Percentiles rank a stretch among this genome's conserved stretches.
Conservation (phyloP, 2,888 invertebrate genomes). For the Drosophila longiperda region DNA sequence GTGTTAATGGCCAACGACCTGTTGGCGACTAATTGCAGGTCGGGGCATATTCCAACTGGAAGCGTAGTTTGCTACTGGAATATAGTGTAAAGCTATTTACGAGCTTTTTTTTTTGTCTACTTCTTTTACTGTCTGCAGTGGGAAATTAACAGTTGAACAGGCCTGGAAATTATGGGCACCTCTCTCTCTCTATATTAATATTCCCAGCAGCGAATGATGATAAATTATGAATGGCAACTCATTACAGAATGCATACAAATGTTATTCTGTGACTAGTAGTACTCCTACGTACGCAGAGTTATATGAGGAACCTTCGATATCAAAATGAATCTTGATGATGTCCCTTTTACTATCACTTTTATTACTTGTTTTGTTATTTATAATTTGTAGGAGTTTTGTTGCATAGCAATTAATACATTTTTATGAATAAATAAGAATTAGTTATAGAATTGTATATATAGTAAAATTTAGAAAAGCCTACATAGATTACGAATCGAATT, state of each 20-base stretch:
- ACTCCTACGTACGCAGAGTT: not conserved
- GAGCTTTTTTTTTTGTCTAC: constrained; percentile 25
- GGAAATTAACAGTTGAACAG: not conserved
- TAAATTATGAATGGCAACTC: not conserved
- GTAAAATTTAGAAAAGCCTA: not conserved
- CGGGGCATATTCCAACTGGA: constrained; percentile 13
- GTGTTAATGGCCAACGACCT: constrained; percentile 54
- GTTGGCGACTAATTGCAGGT: constrained; percentile 51
- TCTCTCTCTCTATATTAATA: not conserved
- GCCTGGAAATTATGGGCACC: not conserved
- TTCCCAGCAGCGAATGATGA: not conserved
- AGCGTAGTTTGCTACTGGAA: constrained; percentile 18
- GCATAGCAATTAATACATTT: not conserved
- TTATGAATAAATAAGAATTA: not conserved
- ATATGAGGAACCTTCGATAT: not conserved
- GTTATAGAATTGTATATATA: not conserved
- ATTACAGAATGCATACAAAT: not conserved
- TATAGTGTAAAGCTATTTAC: constrained; percentile 44
- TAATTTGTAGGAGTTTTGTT: not conserved
- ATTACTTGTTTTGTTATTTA: not conserved
- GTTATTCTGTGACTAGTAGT: not conserved
- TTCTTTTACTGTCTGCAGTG: constrained; percentile 9
- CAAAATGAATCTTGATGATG: not conserved
- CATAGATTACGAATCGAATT: not conserved
- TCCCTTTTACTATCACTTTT: not conserved